Base-by-base conservation (phyloP, 2,888 invertebrate species). In the Seira musarum region DNA sequence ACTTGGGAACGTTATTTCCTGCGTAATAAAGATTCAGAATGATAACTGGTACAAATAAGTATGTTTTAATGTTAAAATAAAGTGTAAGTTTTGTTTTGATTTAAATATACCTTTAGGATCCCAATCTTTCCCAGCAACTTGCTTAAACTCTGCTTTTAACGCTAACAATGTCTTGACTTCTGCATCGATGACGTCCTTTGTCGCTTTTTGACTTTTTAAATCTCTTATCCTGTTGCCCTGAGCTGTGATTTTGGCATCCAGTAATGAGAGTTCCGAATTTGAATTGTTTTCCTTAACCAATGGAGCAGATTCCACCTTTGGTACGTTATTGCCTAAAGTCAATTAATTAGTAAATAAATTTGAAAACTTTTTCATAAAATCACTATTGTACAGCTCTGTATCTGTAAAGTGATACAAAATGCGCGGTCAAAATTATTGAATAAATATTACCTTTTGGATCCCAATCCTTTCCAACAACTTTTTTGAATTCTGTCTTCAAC, bases 181-280 rank as follows among this genome's bases (percentile, higher is more conserved):
- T n/a, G 57, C 15, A 13, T 76, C 75, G 35, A 83, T 30, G 21
- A 57, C 74, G 40, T 76, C 80, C 46, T 81, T 81, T 1, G 67
- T n/a, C 10, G 79, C 78, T 24, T 76, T 78, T 1, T 30, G 71
- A 0, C 91, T 83, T 88, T 96, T 96, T n/a, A 95, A 89, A 71
- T 92, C 90, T 15, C 96, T 90, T 1, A 96, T 92, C 88, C 92
- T 92, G 76, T 94, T 92, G 0, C 95, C 90, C 85, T 90, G 90
- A 21, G 57, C 57, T 13, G 61, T 65, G 22, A 22, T 87, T 87
- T 65, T 87, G 21, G 57, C 19, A 19, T 71, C 71, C n/a, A 72
- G 24, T 22, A 19, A 21, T n/a, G 13, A 3, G 15, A 49, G 49
- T n/a, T 49, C 49, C 8, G 46, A 61, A 0, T 64, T 35, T 15